phyloP scores from a whole-genome alignment of 2,113 vertebrate species.

The Carlito syrichta region DNA sequence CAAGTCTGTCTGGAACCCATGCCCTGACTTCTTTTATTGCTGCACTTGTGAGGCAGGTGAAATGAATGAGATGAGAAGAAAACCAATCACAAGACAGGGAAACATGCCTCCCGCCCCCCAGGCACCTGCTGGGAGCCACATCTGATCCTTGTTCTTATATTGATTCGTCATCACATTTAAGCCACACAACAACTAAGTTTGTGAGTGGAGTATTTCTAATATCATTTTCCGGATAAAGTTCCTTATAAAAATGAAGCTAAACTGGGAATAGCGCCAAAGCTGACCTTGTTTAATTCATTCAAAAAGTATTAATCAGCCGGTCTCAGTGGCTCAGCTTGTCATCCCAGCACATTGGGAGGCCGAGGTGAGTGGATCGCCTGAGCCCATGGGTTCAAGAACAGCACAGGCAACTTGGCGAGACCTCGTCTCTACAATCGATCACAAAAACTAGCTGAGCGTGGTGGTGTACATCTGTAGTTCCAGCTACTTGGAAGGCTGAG shows the following conservation, averaged over 20 bases:
- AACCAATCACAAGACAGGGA: not conserved
- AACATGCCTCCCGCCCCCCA: not conserved
- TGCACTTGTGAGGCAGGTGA: not conserved
- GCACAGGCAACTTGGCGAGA: too few species aligned
- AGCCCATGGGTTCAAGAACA: too few species aligned
- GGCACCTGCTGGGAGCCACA: not conserved
- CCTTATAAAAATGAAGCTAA: not conserved
- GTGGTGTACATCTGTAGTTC: too few species aligned
- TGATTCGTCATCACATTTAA: not conserved
- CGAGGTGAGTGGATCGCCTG: too few species aligned
- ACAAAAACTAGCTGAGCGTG: too few species aligned
- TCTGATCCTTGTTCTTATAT: not conserved
- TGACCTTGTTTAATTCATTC: not conserved
- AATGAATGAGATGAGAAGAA: not conserved
- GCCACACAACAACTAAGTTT: not conserved
- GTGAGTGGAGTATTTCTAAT: not conserved
- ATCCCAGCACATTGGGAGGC: too few species aligned
- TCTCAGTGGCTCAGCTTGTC: too few species aligned
- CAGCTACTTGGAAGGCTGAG: too few species aligned
- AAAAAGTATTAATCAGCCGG: too few species aligned
- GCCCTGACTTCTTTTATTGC: not conserved
- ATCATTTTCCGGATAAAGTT: not conserved
- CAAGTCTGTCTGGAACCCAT: too few species aligned
- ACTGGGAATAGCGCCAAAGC: not conserved
- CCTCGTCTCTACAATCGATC: too few species aligned